A percentile compares a stretch with the other conserved stretches of the same genome.
These are phyloP conservation scores for Oreochromis grahami DNA, from an alignment of 2,797 vertebrate species.

Conservation along the genomic window DNA sequence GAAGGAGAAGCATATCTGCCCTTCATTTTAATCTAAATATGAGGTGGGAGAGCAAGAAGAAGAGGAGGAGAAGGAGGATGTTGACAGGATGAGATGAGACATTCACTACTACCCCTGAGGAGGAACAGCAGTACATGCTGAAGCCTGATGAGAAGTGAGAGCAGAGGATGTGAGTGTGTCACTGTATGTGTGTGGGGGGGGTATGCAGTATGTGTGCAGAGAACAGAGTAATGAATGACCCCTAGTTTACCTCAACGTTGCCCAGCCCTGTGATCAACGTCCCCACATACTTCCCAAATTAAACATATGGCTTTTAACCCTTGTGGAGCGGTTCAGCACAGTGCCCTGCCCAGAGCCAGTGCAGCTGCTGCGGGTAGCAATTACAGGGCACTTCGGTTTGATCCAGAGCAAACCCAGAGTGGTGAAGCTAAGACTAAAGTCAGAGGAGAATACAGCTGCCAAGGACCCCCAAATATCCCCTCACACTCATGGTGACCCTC, in stretches of 20 bases:
- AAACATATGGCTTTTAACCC: conserved; percentile 59
- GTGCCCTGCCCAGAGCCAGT: conserved; percentile 5
- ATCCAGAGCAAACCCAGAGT: neutral
- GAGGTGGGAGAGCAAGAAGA: neutral
- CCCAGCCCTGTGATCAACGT: conserved; percentile 59
- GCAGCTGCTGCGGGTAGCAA: conserved; percentile 63
- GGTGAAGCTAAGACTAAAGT: conserved; percentile 15
- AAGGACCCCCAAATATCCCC: conserved; percentile 18
- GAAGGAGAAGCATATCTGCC: neutral
- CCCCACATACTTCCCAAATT: conserved; percentile 56
- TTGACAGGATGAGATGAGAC: conserved; percentile 60
- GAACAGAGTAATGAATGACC: conserved; percentile 50
- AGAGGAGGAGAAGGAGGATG: neutral
- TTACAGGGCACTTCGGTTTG: conserved; percentile 42
- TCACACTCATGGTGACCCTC: neutral
- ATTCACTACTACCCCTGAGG: conserved; percentile 36
- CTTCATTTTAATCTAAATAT: conserved; percentile 22
- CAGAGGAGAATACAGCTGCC: neutral
- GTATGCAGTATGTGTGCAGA: neutral
- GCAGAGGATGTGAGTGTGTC: neutral
- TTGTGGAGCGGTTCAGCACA: conserved; percentile 4
- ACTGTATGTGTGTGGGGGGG: neutral
- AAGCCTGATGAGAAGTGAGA: conserved; percentile 22
- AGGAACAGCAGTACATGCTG: conserved; percentile 15
- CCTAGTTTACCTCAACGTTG: conserved; percentile 43